A percentile compares a stretch with the other conserved stretches of the same genome.
These are phyloP conservation scores for Zaprionus gabonicus DNA, from an alignment of 1,140 invertebrate genomes.

Conservation along the genomic window DNA sequence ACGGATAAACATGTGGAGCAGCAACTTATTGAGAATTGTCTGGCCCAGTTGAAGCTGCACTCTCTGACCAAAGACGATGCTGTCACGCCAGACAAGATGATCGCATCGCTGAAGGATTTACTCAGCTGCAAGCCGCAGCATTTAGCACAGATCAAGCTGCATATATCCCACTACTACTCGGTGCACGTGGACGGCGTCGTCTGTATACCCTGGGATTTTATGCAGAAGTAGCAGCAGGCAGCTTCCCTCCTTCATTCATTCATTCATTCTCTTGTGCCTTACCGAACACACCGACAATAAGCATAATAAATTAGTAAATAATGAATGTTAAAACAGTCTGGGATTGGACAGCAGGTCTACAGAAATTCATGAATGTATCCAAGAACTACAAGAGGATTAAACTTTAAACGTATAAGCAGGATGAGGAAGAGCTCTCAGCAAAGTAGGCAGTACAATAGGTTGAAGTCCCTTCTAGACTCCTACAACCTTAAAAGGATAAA, in stretches of 20 bases:
- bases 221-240: constrained; percentile 48
- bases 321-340: background rate
- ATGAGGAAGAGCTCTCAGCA: too few species aligned
- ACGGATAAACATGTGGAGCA: constrained; percentile 92
- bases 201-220: constrained; percentile 97
- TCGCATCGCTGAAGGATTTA: constrained; percentile 91
- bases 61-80: constrained; percentile 94
- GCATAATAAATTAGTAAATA: constrained; percentile 8
- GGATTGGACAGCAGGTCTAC: too few species aligned
- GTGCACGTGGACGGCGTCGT: constrained; percentile 95
- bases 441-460: too few species aligned
- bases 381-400: too few species aligned
- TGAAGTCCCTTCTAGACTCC: too few species aligned
- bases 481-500: too few species aligned
- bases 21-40: constrained; percentile 88
- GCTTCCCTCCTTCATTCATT: background rate
- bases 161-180: constrained; percentile 95
- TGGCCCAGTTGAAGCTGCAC: constrained; percentile 88
- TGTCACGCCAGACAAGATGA: constrained; percentile 95
- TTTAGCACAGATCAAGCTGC: constrained; percentile 87
- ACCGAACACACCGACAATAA: constrained; percentile 38
- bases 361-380: too few species aligned
- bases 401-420: too few species aligned
- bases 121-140: constrained; percentile 85
- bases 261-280: constrained; percentile 60